Conservation (phyloP, 2,888 invertebrate species). For the Eilema griseolum region DNA sequence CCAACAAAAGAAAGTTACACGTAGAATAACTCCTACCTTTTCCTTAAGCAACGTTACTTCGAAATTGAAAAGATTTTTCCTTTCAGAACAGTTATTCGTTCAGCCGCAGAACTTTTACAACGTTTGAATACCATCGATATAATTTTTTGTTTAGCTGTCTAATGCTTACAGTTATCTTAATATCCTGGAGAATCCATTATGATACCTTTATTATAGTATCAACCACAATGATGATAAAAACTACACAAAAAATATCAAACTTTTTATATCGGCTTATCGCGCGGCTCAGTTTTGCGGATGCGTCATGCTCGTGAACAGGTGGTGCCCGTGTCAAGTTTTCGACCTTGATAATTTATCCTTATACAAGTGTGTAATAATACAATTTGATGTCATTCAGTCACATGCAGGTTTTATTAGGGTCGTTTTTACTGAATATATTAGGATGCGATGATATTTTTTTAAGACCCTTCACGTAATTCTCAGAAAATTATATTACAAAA, state of each 20-base stretch:
- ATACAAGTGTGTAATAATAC: not conserved
- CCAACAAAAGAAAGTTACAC: slow-evolving; percentile 70
- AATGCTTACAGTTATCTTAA: slow-evolving; percentile 44
- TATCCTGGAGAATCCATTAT: slow-evolving; percentile 31
- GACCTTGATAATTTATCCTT: not conserved
- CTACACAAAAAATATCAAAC: not conserved
- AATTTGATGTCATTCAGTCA: not conserved
- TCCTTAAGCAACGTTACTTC: slow-evolving; percentile 68
- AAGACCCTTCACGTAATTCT: no score
- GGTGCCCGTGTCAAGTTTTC: not conserved
- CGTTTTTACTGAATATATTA: not conserved
- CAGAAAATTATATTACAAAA: no score
- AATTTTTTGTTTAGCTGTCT: slow-evolving; percentile 59
- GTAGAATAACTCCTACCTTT: slow-evolving; percentile 75
- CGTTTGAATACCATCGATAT: slow-evolving; percentile 62
- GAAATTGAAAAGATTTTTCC: slow-evolving; percentile 70
- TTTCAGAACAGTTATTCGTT: slow-evolving; percentile 71
- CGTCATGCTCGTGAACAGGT: not conserved
- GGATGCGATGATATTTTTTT: no score
- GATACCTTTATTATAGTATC: slow-evolving; percentile 26
- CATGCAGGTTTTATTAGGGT: not conserved
- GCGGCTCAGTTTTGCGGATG: not conserved
- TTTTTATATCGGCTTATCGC: not conserved
- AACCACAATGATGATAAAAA: slow-evolving; percentile 1
- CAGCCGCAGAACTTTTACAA: slow-evolving; percentile 65